phyloP scores from a whole-genome alignment of 2,113 vertebrate genomes.

The Cacatua alba region DNA sequence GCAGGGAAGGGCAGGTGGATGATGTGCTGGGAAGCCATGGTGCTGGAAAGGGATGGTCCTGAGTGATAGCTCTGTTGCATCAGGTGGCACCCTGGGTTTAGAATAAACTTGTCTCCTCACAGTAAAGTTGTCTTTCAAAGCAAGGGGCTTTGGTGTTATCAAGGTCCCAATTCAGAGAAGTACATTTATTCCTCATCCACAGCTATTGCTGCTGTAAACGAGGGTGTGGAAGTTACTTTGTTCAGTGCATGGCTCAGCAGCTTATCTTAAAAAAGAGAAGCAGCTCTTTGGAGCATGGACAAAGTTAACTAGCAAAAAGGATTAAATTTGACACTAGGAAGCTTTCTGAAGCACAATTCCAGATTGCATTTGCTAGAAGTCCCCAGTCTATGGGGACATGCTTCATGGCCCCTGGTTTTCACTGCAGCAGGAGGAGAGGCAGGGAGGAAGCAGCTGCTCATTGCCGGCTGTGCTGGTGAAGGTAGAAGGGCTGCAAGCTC shows the following conservation, averaged over 20 bases:
- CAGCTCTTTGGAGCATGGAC: fast-evolving
- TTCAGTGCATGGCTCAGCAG: not conserved
- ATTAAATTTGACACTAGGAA: not conserved
- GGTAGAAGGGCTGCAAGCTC: not conserved
- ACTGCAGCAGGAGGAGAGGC: not conserved
- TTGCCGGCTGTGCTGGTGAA: fast-evolving
- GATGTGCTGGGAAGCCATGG: not conserved
- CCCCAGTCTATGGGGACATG: no score
- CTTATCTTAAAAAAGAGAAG: not conserved
- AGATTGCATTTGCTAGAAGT: not conserved
- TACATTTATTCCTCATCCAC: not conserved
- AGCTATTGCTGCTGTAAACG: not conserved
- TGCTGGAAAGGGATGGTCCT: not conserved
- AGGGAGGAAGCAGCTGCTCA: not conserved
- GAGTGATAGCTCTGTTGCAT: not conserved
- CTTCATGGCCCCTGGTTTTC: not conserved
- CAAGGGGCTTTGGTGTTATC: not conserved
- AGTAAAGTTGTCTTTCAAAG: not conserved
- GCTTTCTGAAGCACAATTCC: not conserved
- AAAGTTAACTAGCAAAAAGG: not conserved
- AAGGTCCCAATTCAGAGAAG: not conserved
- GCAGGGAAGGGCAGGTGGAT: not conserved
- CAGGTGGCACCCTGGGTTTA: not conserved
- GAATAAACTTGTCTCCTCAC: not conserved
- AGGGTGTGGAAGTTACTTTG: not conserved